Evolutionary conservation across 2,797 vertebrate genomes (phyloP), one percentile per base, ranked within the genome.

Genomic region (Halcyon badia): DNA sequence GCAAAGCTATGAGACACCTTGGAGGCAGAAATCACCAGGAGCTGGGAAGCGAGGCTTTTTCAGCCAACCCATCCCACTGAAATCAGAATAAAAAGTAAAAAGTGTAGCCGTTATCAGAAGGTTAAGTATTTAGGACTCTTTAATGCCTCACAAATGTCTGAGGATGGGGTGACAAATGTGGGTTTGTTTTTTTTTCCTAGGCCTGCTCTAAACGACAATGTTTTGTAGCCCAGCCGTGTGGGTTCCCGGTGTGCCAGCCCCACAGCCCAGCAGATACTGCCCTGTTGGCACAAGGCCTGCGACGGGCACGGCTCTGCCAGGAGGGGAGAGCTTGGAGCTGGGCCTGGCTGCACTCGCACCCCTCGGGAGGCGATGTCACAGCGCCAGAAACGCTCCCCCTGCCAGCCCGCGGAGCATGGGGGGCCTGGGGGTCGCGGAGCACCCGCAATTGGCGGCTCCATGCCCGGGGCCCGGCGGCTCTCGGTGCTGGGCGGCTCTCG

Each of bases 211-310:
- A 93, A 93, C 94, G 87, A 86, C 10, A 68, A 71, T 94, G 73
- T 94, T 97, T 97, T 95, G 90, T n/a, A n/a, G n/a, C n/a, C n/a
- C n/a, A n/a, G 81, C 62, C 71, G 3, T 92, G 90, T 93, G 70
- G 71, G 90, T 60, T 93, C 88, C 44, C 0, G 3, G 92, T 64
- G 92, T 90, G 92, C 96, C 95, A 94, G 94, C 88, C 88, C 93
- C 92, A 57, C 1, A 0, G 84, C 90, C 95, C 92, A 90, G 89
- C 90, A 96, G 95, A 94, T 93, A 94, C 21, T 86, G 70, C 86
- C 78, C 80, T 91, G 81, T 90, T 95, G 95, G 90, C 77, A 86
- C 90, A 95, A 92, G 86, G 89, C 89, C 92, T 75, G 76, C 86
- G 93, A 88, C 1, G 31, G 88, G 83, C 1, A 0, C 62, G 83